Conservation (phyloP, 1,140 invertebrate genomes). For the Brachionus manjavacas region DNA sequence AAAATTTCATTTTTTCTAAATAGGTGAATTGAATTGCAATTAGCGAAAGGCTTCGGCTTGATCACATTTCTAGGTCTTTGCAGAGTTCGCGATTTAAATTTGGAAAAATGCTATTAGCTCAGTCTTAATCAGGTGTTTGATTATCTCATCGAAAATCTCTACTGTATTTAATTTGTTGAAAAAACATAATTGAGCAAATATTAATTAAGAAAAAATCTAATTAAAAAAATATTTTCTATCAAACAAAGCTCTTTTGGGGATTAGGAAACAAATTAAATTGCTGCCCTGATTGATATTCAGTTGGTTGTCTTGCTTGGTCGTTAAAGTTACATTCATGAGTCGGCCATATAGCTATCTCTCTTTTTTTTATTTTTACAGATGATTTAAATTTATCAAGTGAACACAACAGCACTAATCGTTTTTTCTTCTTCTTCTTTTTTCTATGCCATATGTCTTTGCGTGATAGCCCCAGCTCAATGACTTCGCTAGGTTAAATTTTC, state of each 20-base stretch:
- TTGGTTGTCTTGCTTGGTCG: neutral
- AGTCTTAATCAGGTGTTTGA: neutral
- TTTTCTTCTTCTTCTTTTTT: neutral
- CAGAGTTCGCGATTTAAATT: neutral
- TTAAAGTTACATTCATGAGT: neutral
- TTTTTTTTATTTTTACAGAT: slow-evolving; percentile 3
- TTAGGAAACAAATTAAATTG: neutral
- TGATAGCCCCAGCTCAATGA: neutral
- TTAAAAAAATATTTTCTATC: slow-evolving; percentile 8
- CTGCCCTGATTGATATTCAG: neutral
- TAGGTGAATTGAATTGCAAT: neutral
- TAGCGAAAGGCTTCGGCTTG: neutral
- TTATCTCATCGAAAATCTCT: slow-evolving; percentile 14
- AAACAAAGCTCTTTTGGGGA: neutral
- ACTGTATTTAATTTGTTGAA: neutral
- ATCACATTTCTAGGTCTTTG: slow-evolving; percentile 12
- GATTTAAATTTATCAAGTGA: slow-evolving; percentile 16
- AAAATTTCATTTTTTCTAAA: neutral
- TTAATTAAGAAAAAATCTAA: neutral
- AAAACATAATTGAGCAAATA: slow-evolving; percentile 14
- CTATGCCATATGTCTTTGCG: neutral
- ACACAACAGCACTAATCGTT: neutral
- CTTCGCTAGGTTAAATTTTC: neutral
- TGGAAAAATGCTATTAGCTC: neutral
- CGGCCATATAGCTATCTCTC: neutral